Conservation (phyloP, 2,113 vertebrate species). For the Pipra filicauda region DNA sequence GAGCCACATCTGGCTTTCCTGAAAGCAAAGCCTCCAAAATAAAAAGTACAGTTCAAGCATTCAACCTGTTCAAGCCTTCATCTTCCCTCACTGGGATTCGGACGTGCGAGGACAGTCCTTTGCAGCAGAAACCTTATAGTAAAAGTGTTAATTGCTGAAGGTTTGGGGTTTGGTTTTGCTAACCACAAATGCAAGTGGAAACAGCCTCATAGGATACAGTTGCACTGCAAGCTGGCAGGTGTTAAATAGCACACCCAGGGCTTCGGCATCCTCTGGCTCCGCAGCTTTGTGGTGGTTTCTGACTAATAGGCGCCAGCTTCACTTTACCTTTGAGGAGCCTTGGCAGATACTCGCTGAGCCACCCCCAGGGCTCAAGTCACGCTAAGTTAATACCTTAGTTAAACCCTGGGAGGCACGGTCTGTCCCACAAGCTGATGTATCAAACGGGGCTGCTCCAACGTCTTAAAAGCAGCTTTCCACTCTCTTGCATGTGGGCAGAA, state of each 20-base stretch:
- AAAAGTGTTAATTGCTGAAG: neutral
- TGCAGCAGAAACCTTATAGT: neutral
- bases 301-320: constrained; percentile 40
- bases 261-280: neutral
- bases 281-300: constrained; percentile 63
- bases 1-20: neutral
- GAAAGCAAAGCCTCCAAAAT: neutral
- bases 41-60: neutral
- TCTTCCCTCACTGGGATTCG: neutral
- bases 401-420: neutral
- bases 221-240: constrained; percentile 46
- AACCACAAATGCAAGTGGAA: constrained; percentile 57
- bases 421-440: neutral
- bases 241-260: constrained; percentile 32
- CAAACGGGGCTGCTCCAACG: neutral
- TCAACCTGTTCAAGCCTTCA: neutral
- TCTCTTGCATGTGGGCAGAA: constrained; percentile 10
- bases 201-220: constrained; percentile 32
- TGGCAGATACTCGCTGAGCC: neutral
- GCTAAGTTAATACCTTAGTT: neutral
- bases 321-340: constrained; percentile 43
- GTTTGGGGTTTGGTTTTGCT: constrained; percentile 29
- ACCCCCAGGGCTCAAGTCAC: neutral
- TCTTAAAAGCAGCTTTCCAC: constrained; percentile 10
- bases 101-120: neutral